A percentile compares a stretch with the other conserved stretches of the same genome.
These are phyloP conservation scores for Drosophila kokeensis DNA, from an alignment of 2,888 invertebrate species.

Conservation along the genomic window DNA sequence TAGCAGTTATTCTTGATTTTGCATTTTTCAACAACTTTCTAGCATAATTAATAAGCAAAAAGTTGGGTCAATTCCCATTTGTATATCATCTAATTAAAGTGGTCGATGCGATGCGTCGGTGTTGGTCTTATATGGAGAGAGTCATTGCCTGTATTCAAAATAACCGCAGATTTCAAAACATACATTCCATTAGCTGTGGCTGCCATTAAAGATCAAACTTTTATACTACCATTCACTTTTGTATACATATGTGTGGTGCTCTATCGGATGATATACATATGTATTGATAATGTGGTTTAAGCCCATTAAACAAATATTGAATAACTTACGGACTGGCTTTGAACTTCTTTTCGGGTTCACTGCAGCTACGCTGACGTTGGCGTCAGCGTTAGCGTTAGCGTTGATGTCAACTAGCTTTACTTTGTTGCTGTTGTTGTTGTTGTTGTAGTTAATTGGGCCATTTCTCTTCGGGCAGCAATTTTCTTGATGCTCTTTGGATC, in stretches of 20 bases:
- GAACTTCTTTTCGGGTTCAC: constrained; percentile 18
- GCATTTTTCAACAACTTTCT: not conserved
- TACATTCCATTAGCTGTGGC: not conserved
- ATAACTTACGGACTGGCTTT: constrained; percentile 23
- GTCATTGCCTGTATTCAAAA: not conserved
- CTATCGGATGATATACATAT: constrained; percentile 6
- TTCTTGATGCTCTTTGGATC: constrained; percentile 9
- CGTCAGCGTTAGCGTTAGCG: constrained; percentile 1
- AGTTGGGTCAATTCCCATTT: not conserved
- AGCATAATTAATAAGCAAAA: not conserved
- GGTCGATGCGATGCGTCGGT: not conserved
- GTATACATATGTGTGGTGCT: not conserved
- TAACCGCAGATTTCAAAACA: not conserved
- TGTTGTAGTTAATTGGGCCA: constrained; percentile 25
- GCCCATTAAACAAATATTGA: constrained; percentile 16
- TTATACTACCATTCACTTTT: constrained; percentile 6
- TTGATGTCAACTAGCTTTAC: not conserved
- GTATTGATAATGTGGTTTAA: constrained; percentile 4
- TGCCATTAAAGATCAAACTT: not conserved
- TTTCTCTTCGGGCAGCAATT: constrained; percentile 44
- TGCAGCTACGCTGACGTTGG: constrained; percentile 18
- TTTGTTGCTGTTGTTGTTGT: constrained; percentile 7
- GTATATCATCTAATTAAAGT: not conserved
- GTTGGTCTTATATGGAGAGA: not conserved
- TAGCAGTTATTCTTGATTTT: not conserved